These are phyloP conservation scores for Baccha elongata DNA, from an alignment of 2,888 invertebrate genomes.

Conservation along the genomic window DNA sequence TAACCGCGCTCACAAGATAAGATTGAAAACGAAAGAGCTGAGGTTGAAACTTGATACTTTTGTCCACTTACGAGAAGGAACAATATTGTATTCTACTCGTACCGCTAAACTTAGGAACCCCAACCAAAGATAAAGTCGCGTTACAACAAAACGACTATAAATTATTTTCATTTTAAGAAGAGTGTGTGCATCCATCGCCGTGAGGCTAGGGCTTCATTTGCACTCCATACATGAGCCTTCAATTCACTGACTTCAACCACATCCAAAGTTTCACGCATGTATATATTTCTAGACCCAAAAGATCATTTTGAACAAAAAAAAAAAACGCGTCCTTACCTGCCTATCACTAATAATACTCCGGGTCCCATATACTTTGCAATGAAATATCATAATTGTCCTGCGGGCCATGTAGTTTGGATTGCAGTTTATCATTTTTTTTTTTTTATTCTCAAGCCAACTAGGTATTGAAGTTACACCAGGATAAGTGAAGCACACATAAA, in stretches of 20 bases:
- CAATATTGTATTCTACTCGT: conserved; percentile 12
- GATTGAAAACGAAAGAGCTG: conserved; percentile 44
- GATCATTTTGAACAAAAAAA: conserved; percentile 26
- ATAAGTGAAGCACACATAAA: conserved; percentile 33
- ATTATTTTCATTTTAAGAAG: conserved; percentile 34
- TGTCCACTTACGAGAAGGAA: conserved; percentile 1
- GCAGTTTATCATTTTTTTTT: conserved; percentile 77
- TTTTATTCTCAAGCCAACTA: conserved; percentile 12
- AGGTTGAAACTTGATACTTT: conserved; percentile 24
- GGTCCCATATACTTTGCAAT: conserved; percentile 81
- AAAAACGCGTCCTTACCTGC: conserved; percentile 23
- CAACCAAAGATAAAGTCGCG: conserved; percentile 18
- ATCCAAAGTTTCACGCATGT: not conserved
- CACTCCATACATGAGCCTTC: conserved; percentile 9
- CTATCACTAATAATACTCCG: conserved; percentile 72
- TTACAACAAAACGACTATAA: conserved; percentile 34
- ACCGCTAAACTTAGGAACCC: not conserved
- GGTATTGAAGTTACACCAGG: conserved; percentile 42
- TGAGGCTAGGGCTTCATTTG: conserved; percentile 57
- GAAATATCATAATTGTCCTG: conserved; percentile 82
- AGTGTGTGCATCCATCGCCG: conserved; percentile 12
- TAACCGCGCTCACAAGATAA: not conserved
- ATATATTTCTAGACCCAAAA: conserved; percentile 60
- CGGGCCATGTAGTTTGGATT: conserved; percentile 81
- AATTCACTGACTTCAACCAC: conserved; percentile 33